These are phyloP conservation scores for Copidosoma aretas DNA, from an alignment of 2,888 invertebrate genomes.

Conservation along the genomic window DNA sequence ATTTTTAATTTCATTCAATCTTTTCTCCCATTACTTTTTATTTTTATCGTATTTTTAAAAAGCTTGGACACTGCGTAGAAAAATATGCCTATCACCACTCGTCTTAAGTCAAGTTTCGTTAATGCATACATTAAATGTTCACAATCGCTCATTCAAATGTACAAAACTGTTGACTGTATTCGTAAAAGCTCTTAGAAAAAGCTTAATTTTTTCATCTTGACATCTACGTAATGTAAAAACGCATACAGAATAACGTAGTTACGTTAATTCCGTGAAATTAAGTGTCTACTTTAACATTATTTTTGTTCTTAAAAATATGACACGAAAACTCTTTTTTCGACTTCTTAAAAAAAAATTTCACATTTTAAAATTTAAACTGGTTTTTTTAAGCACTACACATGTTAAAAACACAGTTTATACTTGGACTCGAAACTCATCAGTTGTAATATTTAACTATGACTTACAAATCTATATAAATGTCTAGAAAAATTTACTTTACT, in stretches of 20 bases:
- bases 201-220: conserved; percentile 7
- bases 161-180: neutral
- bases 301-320: neutral
- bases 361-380: too few relatives aligned
- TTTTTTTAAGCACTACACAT: neutral
- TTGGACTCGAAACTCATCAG: conserved; percentile 1
- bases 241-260: conserved; percentile 16
- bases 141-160: conserved; percentile 14
- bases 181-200: conserved; percentile 17
- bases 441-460: neutral
- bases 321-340: neutral
- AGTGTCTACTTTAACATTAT: neutral
- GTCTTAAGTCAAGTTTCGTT: conserved; percentile 5
- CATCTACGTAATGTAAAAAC: neutral
- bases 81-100: conserved; percentile 52
- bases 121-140: conserved; percentile 11
- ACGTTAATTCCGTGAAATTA: too few relatives aligned
- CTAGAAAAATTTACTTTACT: conserved; percentile 27
- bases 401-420: neutral
- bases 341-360: neutral
- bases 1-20: conserved; percentile 8
- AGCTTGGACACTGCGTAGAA: conserved; percentile 56
- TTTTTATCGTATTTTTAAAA: conserved; percentile 40
- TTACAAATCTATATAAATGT: conserved; percentile 23
- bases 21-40: conserved; percentile 22